These are phyloP conservation scores for Morelia viridis DNA, from an alignment of 2,797 vertebrate species.

Conservation along the genomic window DNA sequence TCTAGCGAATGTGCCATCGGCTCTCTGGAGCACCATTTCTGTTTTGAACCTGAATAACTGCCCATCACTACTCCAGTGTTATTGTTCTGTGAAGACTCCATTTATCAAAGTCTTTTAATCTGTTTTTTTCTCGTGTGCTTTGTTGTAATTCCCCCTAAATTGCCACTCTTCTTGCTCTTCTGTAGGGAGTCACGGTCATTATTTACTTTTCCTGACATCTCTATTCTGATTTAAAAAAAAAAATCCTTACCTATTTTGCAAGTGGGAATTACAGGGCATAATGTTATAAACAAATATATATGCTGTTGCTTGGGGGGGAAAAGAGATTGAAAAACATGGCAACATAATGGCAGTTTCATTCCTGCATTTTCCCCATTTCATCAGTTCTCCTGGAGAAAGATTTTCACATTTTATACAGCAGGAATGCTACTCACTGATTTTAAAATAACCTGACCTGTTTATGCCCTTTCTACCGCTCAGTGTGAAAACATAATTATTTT, in stretches of 20 bases:
- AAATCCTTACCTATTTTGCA: background rate
- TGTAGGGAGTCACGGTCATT: background rate
- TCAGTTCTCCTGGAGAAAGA: background rate
- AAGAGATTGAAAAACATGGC: background rate
- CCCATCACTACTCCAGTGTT: background rate
- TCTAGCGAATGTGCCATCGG: background rate
- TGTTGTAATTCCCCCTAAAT: background rate
- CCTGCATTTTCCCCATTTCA: background rate
- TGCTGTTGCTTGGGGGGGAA: background rate
- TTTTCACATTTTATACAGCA: constrained; percentile 6
- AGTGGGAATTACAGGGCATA: background rate
- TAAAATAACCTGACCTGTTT: constrained; percentile 37
- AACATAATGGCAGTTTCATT: background rate
- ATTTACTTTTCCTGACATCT: background rate
- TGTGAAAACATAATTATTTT: background rate
- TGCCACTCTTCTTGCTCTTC: background rate
- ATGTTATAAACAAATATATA: constrained; percentile 1
- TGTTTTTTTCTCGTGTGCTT: background rate
- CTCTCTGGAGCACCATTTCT: background rate
- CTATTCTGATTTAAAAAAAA: constrained; percentile 8
- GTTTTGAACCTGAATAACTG: background rate
- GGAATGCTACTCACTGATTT: constrained; percentile 22
- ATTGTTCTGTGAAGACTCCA: background rate
- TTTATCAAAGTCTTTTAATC: constrained; percentile 9
- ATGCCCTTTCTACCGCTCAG: constrained; percentile 21